These are phyloP conservation scores for Masnerella sp. DNA, from an alignment of 2,888 invertebrate genomes.

Conservation along the genomic window DNA sequence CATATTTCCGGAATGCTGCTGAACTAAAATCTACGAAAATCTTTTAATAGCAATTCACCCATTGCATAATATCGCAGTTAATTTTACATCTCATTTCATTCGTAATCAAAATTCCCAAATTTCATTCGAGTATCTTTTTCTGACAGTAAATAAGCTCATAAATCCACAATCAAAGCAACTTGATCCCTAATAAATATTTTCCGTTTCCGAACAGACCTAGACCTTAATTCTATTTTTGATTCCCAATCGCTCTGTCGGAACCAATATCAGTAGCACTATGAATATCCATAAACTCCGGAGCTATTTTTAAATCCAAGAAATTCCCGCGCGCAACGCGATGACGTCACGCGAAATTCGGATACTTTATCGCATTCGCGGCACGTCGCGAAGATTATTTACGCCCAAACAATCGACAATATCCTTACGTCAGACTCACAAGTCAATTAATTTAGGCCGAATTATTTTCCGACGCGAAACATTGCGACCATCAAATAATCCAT, in stretches of 20 bases:
- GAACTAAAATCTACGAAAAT: too few relatives aligned
- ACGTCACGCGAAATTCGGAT: constrained; percentile 1
- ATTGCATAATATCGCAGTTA: too few relatives aligned
- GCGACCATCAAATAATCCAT: constrained; percentile 29
- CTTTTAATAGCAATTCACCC: too few relatives aligned
- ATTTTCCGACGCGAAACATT: constrained; percentile 23
- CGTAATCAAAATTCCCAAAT: too few relatives aligned
- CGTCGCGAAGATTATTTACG: constrained; percentile 3
- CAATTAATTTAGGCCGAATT: constrained; percentile 34
- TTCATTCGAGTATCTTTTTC: too few relatives aligned
- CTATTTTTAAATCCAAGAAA: constrained; percentile 10
- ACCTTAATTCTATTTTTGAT: constrained; percentile 19
- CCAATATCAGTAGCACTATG: too few relatives aligned
- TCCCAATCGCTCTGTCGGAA: too few relatives aligned
- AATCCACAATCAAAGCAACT: background rate
- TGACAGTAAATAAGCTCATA: constrained; percentile 14
- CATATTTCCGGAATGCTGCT: too few relatives aligned
- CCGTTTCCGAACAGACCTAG: constrained; percentile 2
- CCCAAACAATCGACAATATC: constrained; percentile 17
- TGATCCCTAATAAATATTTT: constrained; percentile 14
- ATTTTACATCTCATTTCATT: too few relatives aligned
- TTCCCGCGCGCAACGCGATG: background rate
- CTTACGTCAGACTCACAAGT: constrained; percentile 20
- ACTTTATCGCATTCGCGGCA: constrained; percentile 3
- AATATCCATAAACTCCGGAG: too few relatives aligned